These are phyloP conservation scores for Drosophila cracens DNA, from an alignment of 2,888 invertebrate species.

Conservation along the genomic window DNA sequence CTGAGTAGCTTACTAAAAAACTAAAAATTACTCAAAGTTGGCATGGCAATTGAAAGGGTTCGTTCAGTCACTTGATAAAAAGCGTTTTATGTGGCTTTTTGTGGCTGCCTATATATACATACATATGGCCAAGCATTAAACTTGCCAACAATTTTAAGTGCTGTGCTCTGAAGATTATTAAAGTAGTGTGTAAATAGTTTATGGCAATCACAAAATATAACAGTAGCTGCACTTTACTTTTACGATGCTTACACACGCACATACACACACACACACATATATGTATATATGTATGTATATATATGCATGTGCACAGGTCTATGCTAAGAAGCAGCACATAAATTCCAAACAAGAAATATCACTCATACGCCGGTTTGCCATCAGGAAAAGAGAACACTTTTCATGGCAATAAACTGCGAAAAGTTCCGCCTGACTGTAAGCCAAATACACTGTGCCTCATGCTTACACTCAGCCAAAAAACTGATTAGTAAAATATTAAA, in stretches of 20 bases:
- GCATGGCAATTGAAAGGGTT: conserved; percentile 28
- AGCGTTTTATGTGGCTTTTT: conserved; percentile 60
- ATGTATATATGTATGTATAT: not conserved
- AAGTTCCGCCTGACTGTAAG: conserved; percentile 2
- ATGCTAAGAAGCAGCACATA: conserved; percentile 29
- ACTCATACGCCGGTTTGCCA: conserved; percentile 66
- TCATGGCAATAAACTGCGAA: conserved; percentile 13
- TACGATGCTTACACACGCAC: conserved; percentile 43
- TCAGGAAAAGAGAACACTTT: conserved; percentile 31
- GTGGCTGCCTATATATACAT: not conserved
- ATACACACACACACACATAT: conserved; percentile 2
- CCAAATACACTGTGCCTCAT: not conserved
- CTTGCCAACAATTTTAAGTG: conserved; percentile 44
- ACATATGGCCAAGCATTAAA: conserved; percentile 26
- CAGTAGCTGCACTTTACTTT: conserved; percentile 50
- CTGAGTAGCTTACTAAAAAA: conserved; percentile 42
- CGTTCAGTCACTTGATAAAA: conserved; percentile 57
- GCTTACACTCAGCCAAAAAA: not conserved
- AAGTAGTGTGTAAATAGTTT: conserved; percentile 75
- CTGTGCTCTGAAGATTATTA: conserved; percentile 58
- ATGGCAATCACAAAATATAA: conserved; percentile 71
- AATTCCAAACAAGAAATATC: conserved; percentile 70
- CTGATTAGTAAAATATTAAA: not conserved
- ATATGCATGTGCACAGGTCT: conserved; percentile 5
- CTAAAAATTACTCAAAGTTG: conserved; percentile 52